Evolutionary conservation across 2,113 vertebrate genomes (phyloP).

Genomic region (Ramphastos sulfuratus): DNA sequence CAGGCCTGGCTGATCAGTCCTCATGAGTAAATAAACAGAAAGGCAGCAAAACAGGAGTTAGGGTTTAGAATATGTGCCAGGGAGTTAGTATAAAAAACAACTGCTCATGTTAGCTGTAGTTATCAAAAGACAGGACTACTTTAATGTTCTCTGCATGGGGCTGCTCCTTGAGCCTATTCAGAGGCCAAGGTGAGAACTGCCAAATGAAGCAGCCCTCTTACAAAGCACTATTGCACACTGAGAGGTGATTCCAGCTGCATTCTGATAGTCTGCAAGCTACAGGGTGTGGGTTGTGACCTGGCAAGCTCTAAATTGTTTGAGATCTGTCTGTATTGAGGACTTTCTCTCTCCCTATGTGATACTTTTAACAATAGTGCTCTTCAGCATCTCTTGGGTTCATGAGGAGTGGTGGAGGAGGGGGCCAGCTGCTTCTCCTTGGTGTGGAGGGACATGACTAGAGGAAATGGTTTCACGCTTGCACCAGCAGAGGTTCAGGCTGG

Average conservation of each 20-base stretch:
- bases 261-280: background rate
- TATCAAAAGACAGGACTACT: background rate
- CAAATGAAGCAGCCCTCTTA: background rate
- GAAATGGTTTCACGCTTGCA: too few species aligned
- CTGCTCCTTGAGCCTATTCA: background rate
- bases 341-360: background rate
- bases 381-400: background rate
- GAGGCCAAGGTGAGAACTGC: background rate
- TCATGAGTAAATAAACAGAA: background rate
- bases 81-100: background rate
- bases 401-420: background rate
- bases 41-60: background rate
- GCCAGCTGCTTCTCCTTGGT: too few species aligned
- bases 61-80: background rate
- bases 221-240: background rate
- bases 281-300: background rate
- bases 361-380: background rate
- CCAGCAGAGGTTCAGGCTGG: too few species aligned
- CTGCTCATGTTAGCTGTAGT: background rate
- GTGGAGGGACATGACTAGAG: too few species aligned
- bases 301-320: background rate
- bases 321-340: background rate
- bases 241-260: background rate
- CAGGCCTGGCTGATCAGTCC: background rate
- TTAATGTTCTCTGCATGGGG: conserved; percentile 15